Base-by-base conservation (phyloP, 1,140 invertebrate genomes). In the Hetaerina americana region DNA sequence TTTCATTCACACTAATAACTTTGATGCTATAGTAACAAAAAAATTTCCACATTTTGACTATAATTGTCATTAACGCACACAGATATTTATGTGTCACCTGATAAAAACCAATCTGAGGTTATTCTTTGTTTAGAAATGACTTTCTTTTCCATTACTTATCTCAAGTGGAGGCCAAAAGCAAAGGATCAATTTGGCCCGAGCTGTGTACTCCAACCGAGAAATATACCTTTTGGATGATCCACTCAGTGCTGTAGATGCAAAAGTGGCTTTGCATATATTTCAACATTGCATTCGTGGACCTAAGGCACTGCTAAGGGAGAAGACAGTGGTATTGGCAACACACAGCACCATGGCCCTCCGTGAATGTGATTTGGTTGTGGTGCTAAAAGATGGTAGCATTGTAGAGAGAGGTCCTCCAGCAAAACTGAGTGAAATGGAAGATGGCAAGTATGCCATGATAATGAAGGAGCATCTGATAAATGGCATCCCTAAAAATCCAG, bases 131-230 rank as follows among this genome's bases (percentile, higher is more conserved):
- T n/a, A n/a, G n/a, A n/a, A n/a, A n/a, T n/a, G n/a, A n/a, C n/a
- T n/a, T n/a, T n/a, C n/a, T n/a, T n/a, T n/a, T n/a, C n/a, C n/a
- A n/a, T 71, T 75, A n/a, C 24, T 73, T 66, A 27, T 73, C 73
- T 69, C 66, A 25, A 77, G 77, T 66, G 86, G 86, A 15, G 86
- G 87, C 25, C 87, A 89, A 78, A 87, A 87, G 74, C 84, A 86
- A 72, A 76, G 87, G 72, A 79, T 89, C 66, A 82, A 81, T 72
- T 77, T 89, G 26, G 87, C 87, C 5, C 76, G 87, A 73, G 83
- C 85, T 15, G 78, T 87, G 5, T 88, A 88, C 76, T 80, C 82
- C 49, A 75, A 84, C 66, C 77, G 80, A 18, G 84, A 87, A 68
- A 78, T 85, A 40, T 84, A 80, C 72, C 76, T 81, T 0, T 75